Percentiles rank a stretch among this genome's conserved stretches.
Conservation (phyloP, 2,888 invertebrate genomes). For the Cephus spinipes region DNA sequence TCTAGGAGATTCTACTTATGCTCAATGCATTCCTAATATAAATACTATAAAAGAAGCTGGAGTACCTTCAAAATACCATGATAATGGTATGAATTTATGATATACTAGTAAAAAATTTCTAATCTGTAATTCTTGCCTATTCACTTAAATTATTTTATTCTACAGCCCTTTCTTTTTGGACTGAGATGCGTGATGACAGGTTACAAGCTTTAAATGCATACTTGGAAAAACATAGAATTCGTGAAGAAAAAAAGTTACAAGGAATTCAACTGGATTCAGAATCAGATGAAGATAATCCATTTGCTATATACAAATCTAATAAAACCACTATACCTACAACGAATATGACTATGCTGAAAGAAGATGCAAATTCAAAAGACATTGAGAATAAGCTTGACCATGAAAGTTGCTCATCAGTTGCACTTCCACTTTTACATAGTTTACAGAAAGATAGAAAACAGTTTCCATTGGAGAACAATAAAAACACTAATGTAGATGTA, state of each 20-base stretch:
- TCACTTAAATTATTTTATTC: constrained; percentile 15
- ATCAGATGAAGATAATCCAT: constrained; percentile 56
- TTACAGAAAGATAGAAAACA: neutral
- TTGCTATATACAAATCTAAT: constrained; percentile 45
- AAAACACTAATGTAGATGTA: neutral
- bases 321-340: neutral
- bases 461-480: neutral
- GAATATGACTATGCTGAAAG: neutral
- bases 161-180: constrained; percentile 53
- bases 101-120: neutral
- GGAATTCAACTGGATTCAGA: constrained; percentile 55
- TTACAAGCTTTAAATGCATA: constrained; percentile 49
- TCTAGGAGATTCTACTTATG: constrained; percentile 52
- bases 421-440: too few relatives aligned
- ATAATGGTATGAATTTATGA: constrained; percentile 42
- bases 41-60: constrained; percentile 51
- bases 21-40: constrained; percentile 50
- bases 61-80: constrained; percentile 52
- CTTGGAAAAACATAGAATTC: constrained; percentile 52
- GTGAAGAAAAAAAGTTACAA: constrained; percentile 49
- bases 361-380: neutral
- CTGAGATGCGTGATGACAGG: constrained; percentile 45
- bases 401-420: too few relatives aligned
- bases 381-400: too few relatives aligned
- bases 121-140: constrained; percentile 6